Evolutionary conservation across 2,888 invertebrate species (phyloP).

Genomic region (Microdon myrmicae): DNA sequence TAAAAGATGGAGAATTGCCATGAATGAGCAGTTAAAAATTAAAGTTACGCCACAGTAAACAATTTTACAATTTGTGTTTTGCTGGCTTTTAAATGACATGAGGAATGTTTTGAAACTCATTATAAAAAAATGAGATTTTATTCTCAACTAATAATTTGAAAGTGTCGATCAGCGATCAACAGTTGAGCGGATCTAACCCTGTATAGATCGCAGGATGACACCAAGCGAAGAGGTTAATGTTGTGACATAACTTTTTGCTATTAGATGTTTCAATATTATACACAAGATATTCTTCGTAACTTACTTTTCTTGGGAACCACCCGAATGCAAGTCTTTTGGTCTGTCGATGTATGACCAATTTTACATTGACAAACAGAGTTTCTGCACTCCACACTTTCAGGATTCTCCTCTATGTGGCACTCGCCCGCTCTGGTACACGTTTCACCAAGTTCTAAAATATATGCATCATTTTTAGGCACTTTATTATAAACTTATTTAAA

Average conservation of each 20-base stretch:
- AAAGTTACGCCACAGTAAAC: too few species aligned
- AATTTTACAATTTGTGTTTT: too few species aligned
- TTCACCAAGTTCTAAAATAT: constrained; percentile 58
- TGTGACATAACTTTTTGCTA: background rate
- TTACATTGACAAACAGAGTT: constrained; percentile 66
- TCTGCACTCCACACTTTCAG: constrained; percentile 63
- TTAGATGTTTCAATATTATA: background rate
- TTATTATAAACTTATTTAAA: constrained; percentile 1
- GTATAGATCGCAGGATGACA: too few species aligned
- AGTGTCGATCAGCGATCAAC: too few species aligned
- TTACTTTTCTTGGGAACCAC: constrained; percentile 63
- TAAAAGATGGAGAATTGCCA: too few species aligned
- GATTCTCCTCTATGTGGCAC: constrained; percentile 61
- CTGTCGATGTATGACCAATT: constrained; percentile 57
- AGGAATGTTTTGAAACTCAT: too few species aligned
- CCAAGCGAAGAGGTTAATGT: too few species aligned
- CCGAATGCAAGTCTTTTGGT: constrained; percentile 60
- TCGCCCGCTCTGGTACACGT: constrained; percentile 61
- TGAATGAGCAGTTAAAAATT: too few species aligned
- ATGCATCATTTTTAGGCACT: background rate
- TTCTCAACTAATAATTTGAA: too few species aligned
- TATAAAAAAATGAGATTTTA: too few species aligned
- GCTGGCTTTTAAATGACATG: too few species aligned
- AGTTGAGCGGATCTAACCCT: too few species aligned
- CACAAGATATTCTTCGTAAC: constrained; percentile 11